A percentile compares a stretch with the other conserved stretches of the same genome.
Evolutionary conservation across 2,113 vertebrate species (phyloP).

Genomic region (Psophia crepitans): DNA sequence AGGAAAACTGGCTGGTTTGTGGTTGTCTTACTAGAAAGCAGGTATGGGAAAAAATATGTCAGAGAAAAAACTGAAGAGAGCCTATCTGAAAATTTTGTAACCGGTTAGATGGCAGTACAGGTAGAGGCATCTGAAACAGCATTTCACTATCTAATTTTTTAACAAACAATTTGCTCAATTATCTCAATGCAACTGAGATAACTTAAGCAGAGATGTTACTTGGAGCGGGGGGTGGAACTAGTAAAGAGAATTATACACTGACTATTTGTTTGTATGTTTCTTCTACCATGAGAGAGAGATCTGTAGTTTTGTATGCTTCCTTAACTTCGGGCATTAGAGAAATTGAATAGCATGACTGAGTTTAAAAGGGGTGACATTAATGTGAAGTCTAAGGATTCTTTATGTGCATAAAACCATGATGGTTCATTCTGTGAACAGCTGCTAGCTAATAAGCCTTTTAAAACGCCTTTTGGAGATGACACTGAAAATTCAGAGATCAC

Average conservation of each 20-base stretch:
- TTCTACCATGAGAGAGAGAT: background rate
- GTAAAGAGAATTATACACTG: background rate
- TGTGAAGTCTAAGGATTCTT: constrained; percentile 34
- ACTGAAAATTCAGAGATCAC: background rate
- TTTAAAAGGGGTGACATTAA: constrained; percentile 30
- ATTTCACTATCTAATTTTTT: background rate
- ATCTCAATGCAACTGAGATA: background rate
- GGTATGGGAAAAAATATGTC: background rate
- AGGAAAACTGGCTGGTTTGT: background rate
- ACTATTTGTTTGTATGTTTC: background rate
- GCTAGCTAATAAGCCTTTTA: constrained; percentile 10
- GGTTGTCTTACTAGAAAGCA: background rate
- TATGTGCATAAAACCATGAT: constrained; percentile 39
- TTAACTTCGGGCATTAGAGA: background rate
- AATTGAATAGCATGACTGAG: constrained; percentile 14
- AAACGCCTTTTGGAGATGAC: background rate
- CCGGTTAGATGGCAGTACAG: background rate
- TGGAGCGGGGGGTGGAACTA: background rate
- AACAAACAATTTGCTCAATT: too few relatives aligned
- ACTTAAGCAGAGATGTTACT: background rate
- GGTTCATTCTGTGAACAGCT: constrained; percentile 10
- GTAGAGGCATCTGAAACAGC: background rate
- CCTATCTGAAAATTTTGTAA: background rate
- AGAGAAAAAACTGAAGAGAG: background rate
- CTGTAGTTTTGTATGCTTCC: background rate